phyloP scores from a whole-genome alignment of 2,797 vertebrate species.

The Prunella strophiata region DNA sequence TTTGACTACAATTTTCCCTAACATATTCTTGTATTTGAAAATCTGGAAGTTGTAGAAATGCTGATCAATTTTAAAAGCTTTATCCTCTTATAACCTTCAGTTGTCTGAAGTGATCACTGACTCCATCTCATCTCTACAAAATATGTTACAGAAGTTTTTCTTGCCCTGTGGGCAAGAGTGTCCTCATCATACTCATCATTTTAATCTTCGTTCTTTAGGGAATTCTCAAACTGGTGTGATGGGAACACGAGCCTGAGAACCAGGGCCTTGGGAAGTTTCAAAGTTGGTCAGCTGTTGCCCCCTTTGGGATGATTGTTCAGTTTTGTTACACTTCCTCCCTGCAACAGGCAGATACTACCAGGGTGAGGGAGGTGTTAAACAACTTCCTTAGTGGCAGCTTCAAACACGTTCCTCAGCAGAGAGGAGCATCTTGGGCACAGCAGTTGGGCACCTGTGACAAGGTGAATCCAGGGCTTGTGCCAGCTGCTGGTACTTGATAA shows the following conservation, averaged over 20 bases:
- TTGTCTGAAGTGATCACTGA: background rate
- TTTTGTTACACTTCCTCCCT: background rate
- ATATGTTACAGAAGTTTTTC: background rate
- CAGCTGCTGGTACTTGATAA: background rate
- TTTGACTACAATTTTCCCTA: background rate
- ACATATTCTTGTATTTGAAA: background rate
- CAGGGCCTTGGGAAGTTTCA: too few species aligned
- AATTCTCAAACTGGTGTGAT: accelerated
- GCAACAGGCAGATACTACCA: background rate
- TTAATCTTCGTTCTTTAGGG: background rate
- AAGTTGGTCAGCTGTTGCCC: background rate
- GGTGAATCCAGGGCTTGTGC: accelerated
- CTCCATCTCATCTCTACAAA: background rate
- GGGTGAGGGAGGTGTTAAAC: background rate
- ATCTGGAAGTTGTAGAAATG: background rate
- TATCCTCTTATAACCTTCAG: background rate
- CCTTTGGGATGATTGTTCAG: slow-evolving; percentile 3
- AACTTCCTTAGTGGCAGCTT: background rate
- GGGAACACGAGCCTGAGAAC: background rate
- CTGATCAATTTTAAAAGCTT: background rate
- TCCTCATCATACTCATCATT: background rate
- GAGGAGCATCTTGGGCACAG: background rate
- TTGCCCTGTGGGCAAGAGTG: background rate
- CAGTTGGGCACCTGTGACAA: accelerated
- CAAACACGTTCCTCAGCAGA: background rate